phyloP scores from a whole-genome alignment of 2,888 invertebrate genomes.

The Drosophila crucigera region DNA sequence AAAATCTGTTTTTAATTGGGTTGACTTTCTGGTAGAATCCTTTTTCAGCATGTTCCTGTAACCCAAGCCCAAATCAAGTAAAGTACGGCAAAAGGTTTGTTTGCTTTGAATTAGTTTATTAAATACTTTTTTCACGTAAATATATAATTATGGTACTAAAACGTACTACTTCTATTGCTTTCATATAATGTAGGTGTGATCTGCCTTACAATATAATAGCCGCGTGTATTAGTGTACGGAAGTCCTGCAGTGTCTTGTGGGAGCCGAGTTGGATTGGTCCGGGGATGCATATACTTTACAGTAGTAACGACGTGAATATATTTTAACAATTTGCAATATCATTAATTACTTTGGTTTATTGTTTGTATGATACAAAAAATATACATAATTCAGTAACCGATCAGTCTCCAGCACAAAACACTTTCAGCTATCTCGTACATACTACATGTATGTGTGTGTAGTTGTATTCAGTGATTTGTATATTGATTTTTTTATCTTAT shows the following conservation, averaged over 20 bases:
- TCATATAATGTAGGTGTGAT: conserved; percentile 11
- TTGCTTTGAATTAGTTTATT: conserved; percentile 52
- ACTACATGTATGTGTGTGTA: conserved; percentile 16
- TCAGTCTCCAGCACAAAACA: conserved; percentile 74
- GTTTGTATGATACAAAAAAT: conserved; percentile 8
- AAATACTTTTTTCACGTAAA: conserved; percentile 40
- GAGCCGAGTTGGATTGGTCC: conserved; percentile 16
- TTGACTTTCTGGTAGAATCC: neutral
- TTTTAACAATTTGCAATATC: conserved; percentile 15
- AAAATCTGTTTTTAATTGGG: neutral
- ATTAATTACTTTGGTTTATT: conserved; percentile 20
- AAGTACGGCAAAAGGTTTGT: neutral
- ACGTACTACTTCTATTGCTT: conserved; percentile 60
- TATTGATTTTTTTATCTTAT: conserved; percentile 48
- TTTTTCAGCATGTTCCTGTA: neutral
- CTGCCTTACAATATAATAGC: conserved; percentile 40
- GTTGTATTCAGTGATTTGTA: conserved; percentile 33
- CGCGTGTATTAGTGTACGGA: conserved; percentile 8
- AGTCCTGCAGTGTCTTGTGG: conserved; percentile 29
- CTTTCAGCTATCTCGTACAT: conserved; percentile 29
- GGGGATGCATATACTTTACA: conserved; percentile 17
- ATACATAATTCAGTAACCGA: conserved; percentile 42
- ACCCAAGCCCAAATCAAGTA: neutral
- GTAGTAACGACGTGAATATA: neutral
- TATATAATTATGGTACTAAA: conserved; percentile 65